Base-by-base conservation (phyloP, 1,140 invertebrate genomes). In the Drosophila erecta region DNA sequence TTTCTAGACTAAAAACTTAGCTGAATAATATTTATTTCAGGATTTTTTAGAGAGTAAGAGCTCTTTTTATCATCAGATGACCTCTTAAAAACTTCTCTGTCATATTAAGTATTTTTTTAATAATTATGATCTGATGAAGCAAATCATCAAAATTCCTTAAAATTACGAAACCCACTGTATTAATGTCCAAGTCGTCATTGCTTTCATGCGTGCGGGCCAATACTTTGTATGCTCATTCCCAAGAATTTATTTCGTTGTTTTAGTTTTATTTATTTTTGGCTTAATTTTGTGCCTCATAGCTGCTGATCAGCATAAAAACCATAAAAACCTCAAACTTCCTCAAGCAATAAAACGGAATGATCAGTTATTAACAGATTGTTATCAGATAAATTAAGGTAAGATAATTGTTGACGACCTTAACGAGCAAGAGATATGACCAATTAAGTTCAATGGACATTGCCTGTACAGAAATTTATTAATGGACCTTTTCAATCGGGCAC, bases 211-310 rank as follows among this genome's bases (percentile, higher is more conserved):
- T 77, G 56, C 43, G 12, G 60, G 38, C 76, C 78, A 83, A 79
- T 67, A 76, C 78, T 79, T 83, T 75, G 71, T 79, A 83, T 70
- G 71, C 57, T 61, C 44, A 43, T 84, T 83, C 53, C 17, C 27
- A 58, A 35, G 44, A 83, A 79, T 76, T 79, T 60, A 62, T 79
- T 83, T 64, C 61, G 61, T 66, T 84, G 30, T 50, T 55, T 81
- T 47, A 22, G 40, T 41, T 62, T 54, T 58, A 47, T 49, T 62
- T 37, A 54, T 73, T 27, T 58, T 24, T 55, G 40, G 30, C 38
- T 55, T 11, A 49, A 20, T 65, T 67, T 65, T 57, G 41, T 47
- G 71, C 53, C 71, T 83, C 79, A 50, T 76, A 79, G 17, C 76
- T 67, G 57, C 33, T 64, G 50, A 20, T 22, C 59, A 30, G 40